Conservation (phyloP, 2,797 vertebrate genomes). For the Antennarius maculatus region DNA sequence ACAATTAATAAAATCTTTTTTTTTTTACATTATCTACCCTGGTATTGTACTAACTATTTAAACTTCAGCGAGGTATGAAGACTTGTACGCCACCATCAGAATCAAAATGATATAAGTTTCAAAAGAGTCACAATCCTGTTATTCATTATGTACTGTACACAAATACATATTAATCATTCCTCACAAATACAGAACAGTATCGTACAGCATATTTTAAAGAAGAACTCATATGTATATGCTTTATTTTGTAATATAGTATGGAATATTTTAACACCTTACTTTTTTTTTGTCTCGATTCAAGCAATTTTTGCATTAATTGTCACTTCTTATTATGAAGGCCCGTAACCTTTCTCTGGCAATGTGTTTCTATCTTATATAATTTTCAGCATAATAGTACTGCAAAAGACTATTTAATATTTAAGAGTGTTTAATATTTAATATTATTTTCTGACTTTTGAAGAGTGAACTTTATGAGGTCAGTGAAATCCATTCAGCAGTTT, state of each 20-base stretch:
- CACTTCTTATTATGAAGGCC: constrained; percentile 38
- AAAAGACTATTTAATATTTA: constrained; percentile 69
- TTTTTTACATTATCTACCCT: constrained; percentile 1
- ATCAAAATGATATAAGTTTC: background rate
- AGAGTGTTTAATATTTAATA: constrained; percentile 72
- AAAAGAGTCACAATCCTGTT: background rate
- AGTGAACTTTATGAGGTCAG: constrained; percentile 53
- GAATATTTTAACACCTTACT: background rate
- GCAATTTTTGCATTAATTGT: constrained; percentile 11
- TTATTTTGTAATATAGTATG: background rate
- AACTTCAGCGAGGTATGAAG: background rate
- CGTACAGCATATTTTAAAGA: constrained; percentile 21
- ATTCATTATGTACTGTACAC: background rate
- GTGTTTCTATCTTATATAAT: constrained; percentile 62
- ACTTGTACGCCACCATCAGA: background rate
- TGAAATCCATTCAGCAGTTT: constrained; percentile 12
- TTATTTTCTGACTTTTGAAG: constrained; percentile 67
- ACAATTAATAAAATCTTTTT: constrained; percentile 9
- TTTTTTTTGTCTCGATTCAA: constrained; percentile 15
- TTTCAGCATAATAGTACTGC: constrained; percentile 62
- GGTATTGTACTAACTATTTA: background rate
- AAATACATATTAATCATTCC: background rate
- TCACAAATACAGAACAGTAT: background rate
- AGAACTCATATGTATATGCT: constrained; percentile 1
- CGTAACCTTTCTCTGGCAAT: constrained; percentile 43